Base-by-base conservation (phyloP, 2,888 invertebrate species). In the Adineta ricciae region DNA sequence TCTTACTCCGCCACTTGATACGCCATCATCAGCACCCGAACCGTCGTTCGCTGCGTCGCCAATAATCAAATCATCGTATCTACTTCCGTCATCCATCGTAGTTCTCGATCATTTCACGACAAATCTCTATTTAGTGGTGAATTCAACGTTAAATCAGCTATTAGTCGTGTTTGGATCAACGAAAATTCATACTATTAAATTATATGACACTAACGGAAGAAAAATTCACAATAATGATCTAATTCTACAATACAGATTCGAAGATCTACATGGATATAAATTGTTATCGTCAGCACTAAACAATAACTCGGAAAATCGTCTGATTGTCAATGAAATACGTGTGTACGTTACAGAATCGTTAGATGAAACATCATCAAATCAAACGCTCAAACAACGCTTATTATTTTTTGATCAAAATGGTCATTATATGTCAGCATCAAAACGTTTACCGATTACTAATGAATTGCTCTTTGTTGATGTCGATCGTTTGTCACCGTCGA, bases 211-310 rank as follows among this genome's bases (percentile, higher is more conserved):
- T 41, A 41, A 78, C n/a, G 78, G 38, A 41, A 24, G 41, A n/a
- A 78, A 78, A 41, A 41, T 41, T 7, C 16, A 64, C 19, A 2
- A 8, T 1, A 78, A 78, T 78, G 78, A 78, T 78, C 24, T 78
- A 24, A 78, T 78, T 41, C 14, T 78, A 78, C 38, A 78, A 41
- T 78, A 78, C 41, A 78, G n/a, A n/a, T 78, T 41, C n/a, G 78
- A 78, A 78, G 78, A 78, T 78, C n/a, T 78, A 41, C 78, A 78
- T 78, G 78, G 78, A 9, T 78, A 78, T 78, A 78, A 78, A 78
- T n/a, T 78, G n/a, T 78, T 78, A 41, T 78, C 41, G n/a, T 78
- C 41, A 14, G 41, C 78, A 78, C n/a, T 41, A n/a, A 78, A n/a
- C n/a, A 78, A 78, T 78, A 78, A 41, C 41, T 41, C 2, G n/a